phyloP scores from a whole-genome alignment of 2,113 vertebrate genomes.

The Atherinomorus stipes region DNA sequence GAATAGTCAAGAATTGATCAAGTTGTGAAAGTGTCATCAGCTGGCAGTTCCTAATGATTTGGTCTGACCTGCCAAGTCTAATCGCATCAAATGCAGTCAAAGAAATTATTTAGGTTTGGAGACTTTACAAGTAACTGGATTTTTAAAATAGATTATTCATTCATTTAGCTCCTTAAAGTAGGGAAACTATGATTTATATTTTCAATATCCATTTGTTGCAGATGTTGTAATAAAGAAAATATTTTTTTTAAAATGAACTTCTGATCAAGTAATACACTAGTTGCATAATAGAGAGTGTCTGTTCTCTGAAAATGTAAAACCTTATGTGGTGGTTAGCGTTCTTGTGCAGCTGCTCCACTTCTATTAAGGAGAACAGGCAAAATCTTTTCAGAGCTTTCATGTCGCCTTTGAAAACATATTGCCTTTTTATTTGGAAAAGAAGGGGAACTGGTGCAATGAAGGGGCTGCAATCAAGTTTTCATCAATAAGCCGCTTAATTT shows the following conservation, averaged over 20 bases:
- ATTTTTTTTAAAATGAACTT: constrained; percentile 1
- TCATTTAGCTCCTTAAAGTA: background rate
- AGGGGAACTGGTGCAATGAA: constrained; percentile 31
- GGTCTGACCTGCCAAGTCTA: constrained; percentile 5
- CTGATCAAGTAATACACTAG: background rate
- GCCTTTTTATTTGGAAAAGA: constrained; percentile 24
- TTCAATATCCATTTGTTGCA: background rate
- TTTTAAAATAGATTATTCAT: background rate
- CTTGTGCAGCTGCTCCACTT: constrained; percentile 36
- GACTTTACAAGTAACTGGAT: background rate
- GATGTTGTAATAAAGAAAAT: background rate
- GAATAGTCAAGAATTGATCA: constrained; percentile 8
- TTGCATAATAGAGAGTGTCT: background rate
- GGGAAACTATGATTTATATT: background rate
- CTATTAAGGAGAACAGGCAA: constrained; percentile 24
- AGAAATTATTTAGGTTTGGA: background rate
- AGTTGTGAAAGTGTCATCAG: constrained; percentile 26
- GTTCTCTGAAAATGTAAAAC: constrained; percentile 29
- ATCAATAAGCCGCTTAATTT: constrained; percentile 60
- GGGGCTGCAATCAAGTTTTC: constrained; percentile 51
- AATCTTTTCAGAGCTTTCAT: constrained; percentile 44
- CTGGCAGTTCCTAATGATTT: constrained; percentile 25
- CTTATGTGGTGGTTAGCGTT: constrained; percentile 45
- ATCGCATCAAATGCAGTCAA: constrained; percentile 1
- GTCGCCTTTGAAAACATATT: constrained; percentile 46